Evolutionary conservation across 2,888 invertebrate species (phyloP).

Genomic region (Schizotus pectinicornis): DNA sequence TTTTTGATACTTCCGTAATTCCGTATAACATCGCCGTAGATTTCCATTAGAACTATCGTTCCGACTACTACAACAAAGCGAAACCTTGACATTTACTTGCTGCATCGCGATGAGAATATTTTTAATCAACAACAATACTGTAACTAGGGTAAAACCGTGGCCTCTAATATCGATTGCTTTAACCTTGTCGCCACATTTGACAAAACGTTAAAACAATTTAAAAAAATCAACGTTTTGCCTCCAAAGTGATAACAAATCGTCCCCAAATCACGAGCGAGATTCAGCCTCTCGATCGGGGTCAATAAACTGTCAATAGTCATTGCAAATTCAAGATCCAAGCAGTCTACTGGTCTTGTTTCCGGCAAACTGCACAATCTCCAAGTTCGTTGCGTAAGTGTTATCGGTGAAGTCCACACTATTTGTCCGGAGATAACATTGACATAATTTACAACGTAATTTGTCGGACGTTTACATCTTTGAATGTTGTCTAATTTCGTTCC

Average conservation of each 20-base stretch:
- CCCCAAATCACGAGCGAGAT: neutral
- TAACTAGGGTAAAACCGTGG: slow-evolving; percentile 6
- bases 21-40: slow-evolving; percentile 4
- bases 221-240: neutral
- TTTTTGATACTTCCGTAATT: slow-evolving; percentile 19
- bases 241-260: neutral
- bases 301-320: no score
- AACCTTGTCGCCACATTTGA: neutral
- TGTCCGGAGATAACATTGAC: slow-evolving; percentile 26
- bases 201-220: neutral
- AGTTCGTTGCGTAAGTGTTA: slow-evolving; percentile 9
- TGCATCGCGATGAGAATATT: slow-evolving; percentile 17
- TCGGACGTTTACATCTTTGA: neutral
- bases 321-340: no score
- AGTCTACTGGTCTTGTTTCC: no score
- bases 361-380: slow-evolving; percentile 1
- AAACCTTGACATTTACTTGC: slow-evolving; percentile 28
- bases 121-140: slow-evolving; percentile 3
- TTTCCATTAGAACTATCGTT: slow-evolving; percentile 16
- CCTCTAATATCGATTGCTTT: no score
- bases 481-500: no score
- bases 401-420: slow-evolving; percentile 8
- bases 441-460: slow-evolving; percentile 24
- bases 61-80: slow-evolving; percentile 15
- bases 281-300: no score